Conservation (phyloP, 2,113 vertebrate genomes). For the Pithys albifrons region DNA sequence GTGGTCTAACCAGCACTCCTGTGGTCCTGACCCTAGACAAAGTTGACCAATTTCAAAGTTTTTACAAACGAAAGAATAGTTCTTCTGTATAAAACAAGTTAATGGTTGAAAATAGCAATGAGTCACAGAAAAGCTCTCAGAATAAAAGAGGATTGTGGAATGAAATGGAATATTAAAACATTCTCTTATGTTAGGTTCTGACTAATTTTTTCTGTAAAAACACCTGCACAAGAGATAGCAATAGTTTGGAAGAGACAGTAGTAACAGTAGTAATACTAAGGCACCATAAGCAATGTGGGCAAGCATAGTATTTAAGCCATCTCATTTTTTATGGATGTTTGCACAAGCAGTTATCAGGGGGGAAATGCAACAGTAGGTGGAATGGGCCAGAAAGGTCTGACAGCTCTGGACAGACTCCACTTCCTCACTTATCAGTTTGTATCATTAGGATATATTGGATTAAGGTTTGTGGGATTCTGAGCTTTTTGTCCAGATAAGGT, state of each 20-base stretch:
- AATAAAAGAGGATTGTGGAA: not conserved
- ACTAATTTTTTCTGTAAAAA: not conserved
- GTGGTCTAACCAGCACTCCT: not conserved
- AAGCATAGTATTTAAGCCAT: not conserved
- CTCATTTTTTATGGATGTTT: not conserved
- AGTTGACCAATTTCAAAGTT: not conserved
- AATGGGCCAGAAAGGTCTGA: not conserved
- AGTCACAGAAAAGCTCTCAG: not conserved
- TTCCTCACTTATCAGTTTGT: not conserved
- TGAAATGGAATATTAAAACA: not conserved
- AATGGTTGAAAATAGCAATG: not conserved
- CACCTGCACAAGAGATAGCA: not conserved
- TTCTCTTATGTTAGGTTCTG: not conserved
- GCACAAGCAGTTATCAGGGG: not conserved
- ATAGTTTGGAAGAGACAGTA: not conserved
- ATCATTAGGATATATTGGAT: not conserved
- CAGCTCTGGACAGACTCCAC: not conserved
- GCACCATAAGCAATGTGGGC: not conserved
- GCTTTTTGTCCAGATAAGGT: not conserved
- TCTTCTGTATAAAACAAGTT: not conserved
- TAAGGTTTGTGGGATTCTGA: not conserved
- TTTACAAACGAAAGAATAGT: not conserved
- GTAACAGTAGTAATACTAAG: not conserved
- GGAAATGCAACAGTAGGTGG: not conserved
- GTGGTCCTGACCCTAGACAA: not conserved